Conservation (phyloP, 2,113 vertebrate species). For the Cyanoderma ruficeps region DNA sequence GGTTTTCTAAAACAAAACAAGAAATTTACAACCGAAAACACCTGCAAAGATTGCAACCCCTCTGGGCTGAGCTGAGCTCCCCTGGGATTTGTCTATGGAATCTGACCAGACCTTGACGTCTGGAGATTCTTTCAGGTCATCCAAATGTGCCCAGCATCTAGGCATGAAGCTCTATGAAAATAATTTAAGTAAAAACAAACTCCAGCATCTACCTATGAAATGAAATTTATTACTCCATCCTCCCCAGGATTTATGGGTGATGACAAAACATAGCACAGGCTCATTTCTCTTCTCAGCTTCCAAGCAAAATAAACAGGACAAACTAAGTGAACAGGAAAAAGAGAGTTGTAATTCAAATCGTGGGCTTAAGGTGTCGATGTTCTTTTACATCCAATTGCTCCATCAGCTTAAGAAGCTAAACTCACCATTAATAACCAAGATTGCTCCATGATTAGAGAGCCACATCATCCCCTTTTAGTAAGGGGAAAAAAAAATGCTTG, state of each 20-base stretch:
- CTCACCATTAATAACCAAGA: not conserved
- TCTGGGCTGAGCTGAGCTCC: not conserved
- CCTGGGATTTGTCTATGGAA: not conserved
- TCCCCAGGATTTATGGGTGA: not conserved
- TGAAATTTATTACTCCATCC: constrained; percentile 22
- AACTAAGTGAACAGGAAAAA: constrained; percentile 10
- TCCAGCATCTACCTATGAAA: not conserved
- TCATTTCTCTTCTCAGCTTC: constrained; percentile 32
- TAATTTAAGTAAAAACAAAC: not conserved
- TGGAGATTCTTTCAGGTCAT: not conserved
- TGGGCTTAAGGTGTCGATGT: not conserved
- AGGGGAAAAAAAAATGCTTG: not conserved
- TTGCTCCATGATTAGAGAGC: not conserved
- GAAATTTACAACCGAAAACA: not conserved
- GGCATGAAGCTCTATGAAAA: not conserved
- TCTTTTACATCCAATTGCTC: not conserved
- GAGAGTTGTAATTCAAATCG: not conserved
- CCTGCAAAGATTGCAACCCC: not conserved
- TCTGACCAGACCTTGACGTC: not conserved
- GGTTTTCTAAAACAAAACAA: not conserved
- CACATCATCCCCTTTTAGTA: not conserved
- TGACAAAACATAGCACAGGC: constrained; percentile 7
- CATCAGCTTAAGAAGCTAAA: not conserved
- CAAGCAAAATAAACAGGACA: not conserved
- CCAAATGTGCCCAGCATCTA: not conserved